Evolutionary conservation across 2,888 invertebrate species (phyloP), one percentile per base, ranked within the genome.

Genomic region (Metacarcinus magister): DNA sequence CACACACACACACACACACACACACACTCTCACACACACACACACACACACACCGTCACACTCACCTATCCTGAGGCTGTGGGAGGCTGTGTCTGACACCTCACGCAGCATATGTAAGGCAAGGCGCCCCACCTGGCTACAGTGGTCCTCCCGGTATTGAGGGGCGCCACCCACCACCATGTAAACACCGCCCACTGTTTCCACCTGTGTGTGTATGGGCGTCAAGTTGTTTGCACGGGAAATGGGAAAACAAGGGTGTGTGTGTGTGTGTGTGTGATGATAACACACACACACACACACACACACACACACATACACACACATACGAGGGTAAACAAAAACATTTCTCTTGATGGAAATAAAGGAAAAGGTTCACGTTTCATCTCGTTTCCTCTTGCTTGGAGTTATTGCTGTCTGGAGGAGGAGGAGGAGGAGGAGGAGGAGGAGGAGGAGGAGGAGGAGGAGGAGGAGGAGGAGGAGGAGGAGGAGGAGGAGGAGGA

Each of bases 81-180:
- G 96, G 16, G 94, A 94, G 23, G 90, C 60, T 3, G 96, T 46
- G 28, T 19, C 67, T 28, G 89, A 87, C 54, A 96, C 95, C 39
- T 96, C 96, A 28, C 89, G 39, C 10, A 98, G 98, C 97, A 99
- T 98, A 97, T 98, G 98, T 23, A 99, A 97, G 0, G 99, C 98
- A 5, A 99, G 98, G 97, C 98, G 98, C 1, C 98, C 98, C 23
- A 99, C 98, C 97, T 98, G 98, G 96, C 98, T 98, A 0, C 99
- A 98, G 97, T 99, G 99, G 95, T 97, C 97, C 28, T 98, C 97
- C 1, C 98, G 98, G 90, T 98, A 98, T 97, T 99, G 99, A 0
- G 99, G 99, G 0, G 98, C 98, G 0, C 99, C 99, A 92, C 99
- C 99, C 7, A 99, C 99, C 67, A 99, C 98, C 99, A 99, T 99